These are phyloP conservation scores for Hexactinellida sp. DNA, from an alignment of 37 sponge, comb jelly and placozoan species.

Conservation along the genomic window DNA sequence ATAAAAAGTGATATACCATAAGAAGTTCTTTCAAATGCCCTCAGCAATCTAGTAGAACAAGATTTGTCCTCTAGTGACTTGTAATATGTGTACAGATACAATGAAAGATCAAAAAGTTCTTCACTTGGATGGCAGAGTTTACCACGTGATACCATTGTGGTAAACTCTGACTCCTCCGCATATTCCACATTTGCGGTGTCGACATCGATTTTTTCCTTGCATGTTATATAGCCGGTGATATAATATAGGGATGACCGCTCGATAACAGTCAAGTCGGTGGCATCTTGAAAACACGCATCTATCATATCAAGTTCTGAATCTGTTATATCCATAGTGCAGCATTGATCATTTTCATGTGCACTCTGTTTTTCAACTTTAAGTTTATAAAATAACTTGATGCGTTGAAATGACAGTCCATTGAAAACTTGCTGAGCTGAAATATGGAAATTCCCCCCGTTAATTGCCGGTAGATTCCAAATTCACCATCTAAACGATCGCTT, in stretches of 20 bases:
- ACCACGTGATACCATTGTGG: neutral
- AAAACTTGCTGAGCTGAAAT: too few species aligned
- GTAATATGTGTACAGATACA: neutral
- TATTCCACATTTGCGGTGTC: neutral
- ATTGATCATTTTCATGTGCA: neutral
- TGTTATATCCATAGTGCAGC: neutral
- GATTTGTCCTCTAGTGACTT: neutral
- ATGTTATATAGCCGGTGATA: neutral
- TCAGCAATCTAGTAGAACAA: conserved; percentile 12
- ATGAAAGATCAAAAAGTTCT: neutral
- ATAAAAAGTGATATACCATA: neutral
- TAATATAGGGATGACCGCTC: conserved; percentile 15
- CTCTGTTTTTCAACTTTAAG: neutral
- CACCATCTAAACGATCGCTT: neutral
- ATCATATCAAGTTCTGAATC: neutral
- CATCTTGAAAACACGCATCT: conserved; percentile 2
- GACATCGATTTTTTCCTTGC: conserved; percentile 16
- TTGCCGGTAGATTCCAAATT: neutral
- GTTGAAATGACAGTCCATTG: too few species aligned
- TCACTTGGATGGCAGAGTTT: conserved; percentile 17
- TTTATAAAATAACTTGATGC: neutral
- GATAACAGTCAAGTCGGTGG: neutral
- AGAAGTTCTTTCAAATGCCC: neutral
- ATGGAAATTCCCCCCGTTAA: neutral
- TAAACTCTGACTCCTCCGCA: neutral